These are phyloP conservation scores for Mya arenaria DNA, from an alignment of 1,140 invertebrate species.

Conservation along the genomic window DNA sequence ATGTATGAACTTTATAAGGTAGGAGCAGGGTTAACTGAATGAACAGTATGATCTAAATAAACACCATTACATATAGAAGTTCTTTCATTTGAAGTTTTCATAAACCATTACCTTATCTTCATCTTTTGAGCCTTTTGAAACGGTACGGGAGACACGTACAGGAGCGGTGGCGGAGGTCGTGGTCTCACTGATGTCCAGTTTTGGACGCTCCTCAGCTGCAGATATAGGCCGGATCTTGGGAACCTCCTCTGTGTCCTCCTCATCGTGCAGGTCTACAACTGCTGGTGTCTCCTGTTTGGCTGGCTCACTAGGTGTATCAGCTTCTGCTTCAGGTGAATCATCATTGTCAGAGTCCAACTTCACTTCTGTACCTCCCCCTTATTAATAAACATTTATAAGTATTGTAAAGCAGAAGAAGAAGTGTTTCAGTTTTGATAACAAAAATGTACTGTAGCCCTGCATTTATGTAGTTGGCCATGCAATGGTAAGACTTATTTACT, in stretches of 20 bases:
- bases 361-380: conserved; percentile 67
- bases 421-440: too few species aligned
- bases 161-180: conserved; percentile 60
- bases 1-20: too few species aligned
- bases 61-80: too few species aligned
- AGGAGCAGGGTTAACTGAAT: too few species aligned
- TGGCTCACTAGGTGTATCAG: neutral
- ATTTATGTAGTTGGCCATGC: too few species aligned
- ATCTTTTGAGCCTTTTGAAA: conserved; percentile 34
- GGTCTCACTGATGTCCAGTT: conserved; percentile 67
- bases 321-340: conserved; percentile 37
- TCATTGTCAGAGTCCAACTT: conserved; percentile 72
- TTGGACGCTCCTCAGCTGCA: conserved; percentile 65
- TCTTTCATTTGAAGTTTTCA: too few species aligned
- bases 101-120: conserved; percentile 52
- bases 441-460: too few species aligned
- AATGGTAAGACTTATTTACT: too few species aligned
- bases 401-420: too few species aligned
- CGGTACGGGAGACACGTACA: conserved; percentile 43
- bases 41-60: too few species aligned
- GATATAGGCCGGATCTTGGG: conserved; percentile 39
- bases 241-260: conserved; percentile 60
- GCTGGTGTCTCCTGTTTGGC: conserved; percentile 31
- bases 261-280: conserved; percentile 8
- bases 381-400: neutral